Conservation (phyloP, 37 sponge, comb jelly and placozoan species). For the Dysidea cf. avara region DNA sequence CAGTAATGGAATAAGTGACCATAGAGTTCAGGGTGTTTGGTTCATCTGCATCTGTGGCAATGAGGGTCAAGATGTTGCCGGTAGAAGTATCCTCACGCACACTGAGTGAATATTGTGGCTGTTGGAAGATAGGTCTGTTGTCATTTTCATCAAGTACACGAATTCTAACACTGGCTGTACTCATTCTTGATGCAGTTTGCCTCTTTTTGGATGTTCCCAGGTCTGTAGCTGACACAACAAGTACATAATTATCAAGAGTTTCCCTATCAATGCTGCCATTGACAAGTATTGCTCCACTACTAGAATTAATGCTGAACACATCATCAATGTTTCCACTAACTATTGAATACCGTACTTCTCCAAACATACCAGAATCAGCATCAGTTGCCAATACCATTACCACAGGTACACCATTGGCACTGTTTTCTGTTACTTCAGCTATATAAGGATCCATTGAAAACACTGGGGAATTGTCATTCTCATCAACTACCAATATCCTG, state of each 20-base stretch:
- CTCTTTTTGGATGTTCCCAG: background rate
- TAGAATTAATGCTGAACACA: background rate
- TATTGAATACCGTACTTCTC: conserved; percentile 43
- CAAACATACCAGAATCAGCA: conserved; percentile 57
- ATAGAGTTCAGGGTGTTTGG: background rate
- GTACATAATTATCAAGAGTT: background rate
- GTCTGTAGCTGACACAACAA: conserved; percentile 6
- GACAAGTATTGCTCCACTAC: background rate
- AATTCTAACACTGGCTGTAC: background rate
- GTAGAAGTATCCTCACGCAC: conserved; percentile 11
- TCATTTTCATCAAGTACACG: conserved; percentile 42
- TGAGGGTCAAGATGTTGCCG: conserved; percentile 3
- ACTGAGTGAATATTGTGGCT: background rate
- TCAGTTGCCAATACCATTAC: conserved; percentile 45
- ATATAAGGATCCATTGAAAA: conserved; percentile 21
- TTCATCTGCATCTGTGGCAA: conserved; percentile 45
- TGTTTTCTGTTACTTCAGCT: conserved; percentile 30
- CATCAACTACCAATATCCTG: conserved; percentile 28
- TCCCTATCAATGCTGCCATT: conserved; percentile 12
- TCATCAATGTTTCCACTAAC: background rate
- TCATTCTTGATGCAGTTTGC: background rate
- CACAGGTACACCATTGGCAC: background rate
- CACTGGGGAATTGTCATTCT: conserved; percentile 68
- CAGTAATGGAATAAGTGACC: conserved; percentile 48
- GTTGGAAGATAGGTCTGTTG: conserved; percentile 24